Percentiles rank a stretch among this genome's conserved stretches.
Evolutionary conservation across 2,113 vertebrate species (phyloP).

Genomic region (Podocnemis expansa): DNA sequence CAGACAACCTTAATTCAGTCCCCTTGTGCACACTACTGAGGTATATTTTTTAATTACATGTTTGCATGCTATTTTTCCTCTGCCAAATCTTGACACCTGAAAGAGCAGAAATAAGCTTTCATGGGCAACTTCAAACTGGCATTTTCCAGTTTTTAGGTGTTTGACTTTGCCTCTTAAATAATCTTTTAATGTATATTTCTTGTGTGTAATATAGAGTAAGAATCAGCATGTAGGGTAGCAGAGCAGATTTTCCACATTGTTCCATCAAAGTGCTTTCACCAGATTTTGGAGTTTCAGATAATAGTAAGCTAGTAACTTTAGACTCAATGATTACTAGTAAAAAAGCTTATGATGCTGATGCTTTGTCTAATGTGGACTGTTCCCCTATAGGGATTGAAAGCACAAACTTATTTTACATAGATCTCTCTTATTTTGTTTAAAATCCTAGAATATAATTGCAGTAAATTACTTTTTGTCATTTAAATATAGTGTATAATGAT

Average conservation of each 20-base stretch:
- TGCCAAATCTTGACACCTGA: not conserved
- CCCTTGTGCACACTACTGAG: not conserved
- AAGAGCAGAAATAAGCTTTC: too few species aligned
- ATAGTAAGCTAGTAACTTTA: not conserved
- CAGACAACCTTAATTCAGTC: not conserved
- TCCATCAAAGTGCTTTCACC: not conserved
- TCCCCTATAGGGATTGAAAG: not conserved
- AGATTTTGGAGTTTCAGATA: not conserved
- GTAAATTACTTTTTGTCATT: not conserved
- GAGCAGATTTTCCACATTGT: not conserved
- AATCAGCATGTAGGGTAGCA: not conserved
- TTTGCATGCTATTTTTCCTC: not conserved
- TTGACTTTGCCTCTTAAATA: too few species aligned
- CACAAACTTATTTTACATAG: not conserved
- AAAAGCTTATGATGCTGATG: not conserved
- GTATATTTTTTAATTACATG: not conserved
- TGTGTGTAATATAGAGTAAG: not conserved
- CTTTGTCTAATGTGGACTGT: not conserved
- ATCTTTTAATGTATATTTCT: not conserved
- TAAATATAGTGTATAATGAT: not conserved
- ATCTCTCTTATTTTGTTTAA: not conserved
- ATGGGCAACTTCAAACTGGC: too few species aligned
- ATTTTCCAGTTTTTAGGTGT: too few species aligned
- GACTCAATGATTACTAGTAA: not conserved
- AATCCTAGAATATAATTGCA: not conserved